Percentiles rank a stretch among this genome's conserved stretches.
Evolutionary conservation across 2,113 vertebrate species (phyloP).

Genomic region (Forbesichthys agassizii): DNA sequence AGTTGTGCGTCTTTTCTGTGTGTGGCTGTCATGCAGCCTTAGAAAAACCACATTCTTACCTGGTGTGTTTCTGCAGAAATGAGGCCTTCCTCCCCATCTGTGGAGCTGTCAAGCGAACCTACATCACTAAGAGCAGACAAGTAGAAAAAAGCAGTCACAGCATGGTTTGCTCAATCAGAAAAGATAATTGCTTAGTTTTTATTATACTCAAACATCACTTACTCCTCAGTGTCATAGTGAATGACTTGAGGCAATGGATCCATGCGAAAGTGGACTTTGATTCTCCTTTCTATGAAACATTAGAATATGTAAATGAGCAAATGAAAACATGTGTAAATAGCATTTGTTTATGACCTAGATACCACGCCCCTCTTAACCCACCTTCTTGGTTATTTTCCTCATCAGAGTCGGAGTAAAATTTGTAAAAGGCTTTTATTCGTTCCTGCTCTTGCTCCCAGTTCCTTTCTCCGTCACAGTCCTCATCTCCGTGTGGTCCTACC

Average conservation of each 20-base stretch:
- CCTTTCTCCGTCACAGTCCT: slow-evolving; percentile 57
- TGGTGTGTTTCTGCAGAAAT: slow-evolving; percentile 33
- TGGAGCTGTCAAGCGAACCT: slow-evolving; percentile 56
- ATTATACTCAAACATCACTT: background rate
- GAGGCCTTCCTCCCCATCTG: slow-evolving; percentile 52
- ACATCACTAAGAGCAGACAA: slow-evolving; percentile 36
- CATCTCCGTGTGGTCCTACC: slow-evolving; percentile 31
- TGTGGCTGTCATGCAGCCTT: background rate
- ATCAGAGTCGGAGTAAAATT: slow-evolving; percentile 58
- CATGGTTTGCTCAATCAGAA: background rate
- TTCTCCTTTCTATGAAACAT: slow-evolving; percentile 53
- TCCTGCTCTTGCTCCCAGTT: slow-evolving; percentile 71
- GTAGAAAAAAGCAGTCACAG: background rate
- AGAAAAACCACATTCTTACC: slow-evolving; percentile 23
- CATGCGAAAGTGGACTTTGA: slow-evolving; percentile 62
- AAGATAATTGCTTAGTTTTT: background rate
- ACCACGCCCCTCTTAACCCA: slow-evolving; percentile 36
- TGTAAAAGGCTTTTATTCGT: slow-evolving; percentile 73
- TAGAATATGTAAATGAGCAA: background rate
- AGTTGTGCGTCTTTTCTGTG: background rate
- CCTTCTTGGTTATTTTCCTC: slow-evolving; percentile 44
- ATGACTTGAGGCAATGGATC: slow-evolving; percentile 59
- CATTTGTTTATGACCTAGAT: background rate
- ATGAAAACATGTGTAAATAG: background rate
- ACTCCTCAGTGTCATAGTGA: slow-evolving; percentile 62